phyloP scores from a whole-genome alignment of 2,888 invertebrate species.

The Cephus rjabovi region DNA sequence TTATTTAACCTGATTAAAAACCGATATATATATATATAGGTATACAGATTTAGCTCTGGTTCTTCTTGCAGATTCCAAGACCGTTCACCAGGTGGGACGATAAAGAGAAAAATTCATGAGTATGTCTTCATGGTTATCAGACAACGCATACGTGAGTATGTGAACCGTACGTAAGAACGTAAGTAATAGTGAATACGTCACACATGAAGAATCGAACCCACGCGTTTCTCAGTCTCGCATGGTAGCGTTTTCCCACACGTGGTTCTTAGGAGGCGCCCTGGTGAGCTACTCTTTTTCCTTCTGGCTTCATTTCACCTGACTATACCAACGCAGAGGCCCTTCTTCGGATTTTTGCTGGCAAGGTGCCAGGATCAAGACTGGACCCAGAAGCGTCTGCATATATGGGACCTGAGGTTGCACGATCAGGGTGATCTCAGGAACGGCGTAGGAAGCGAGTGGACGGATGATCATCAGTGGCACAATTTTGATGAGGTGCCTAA shows the following conservation, averaged over 20 bases:
- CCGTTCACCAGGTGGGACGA: background rate
- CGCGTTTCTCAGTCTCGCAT: slow-evolving; percentile 62
- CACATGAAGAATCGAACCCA: slow-evolving; percentile 22
- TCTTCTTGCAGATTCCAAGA: too few relatives aligned
- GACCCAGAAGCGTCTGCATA: background rate
- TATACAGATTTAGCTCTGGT: background rate
- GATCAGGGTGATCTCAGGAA: background rate
- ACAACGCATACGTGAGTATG: background rate
- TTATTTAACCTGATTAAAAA: background rate
- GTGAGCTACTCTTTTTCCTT: slow-evolving; percentile 36
- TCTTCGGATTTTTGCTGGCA: too few relatives aligned
- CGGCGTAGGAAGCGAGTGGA: background rate
- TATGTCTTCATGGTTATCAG: background rate
- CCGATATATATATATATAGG: background rate
- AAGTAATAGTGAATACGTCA: background rate
- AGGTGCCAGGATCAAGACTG: background rate
- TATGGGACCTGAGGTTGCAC: background rate
- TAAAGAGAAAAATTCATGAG: background rate
- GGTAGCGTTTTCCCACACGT: slow-evolving; percentile 57
- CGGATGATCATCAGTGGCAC: background rate
- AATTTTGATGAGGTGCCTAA: background rate
- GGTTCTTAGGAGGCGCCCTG: slow-evolving; percentile 38
- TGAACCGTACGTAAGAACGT: background rate
- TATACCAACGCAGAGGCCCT: slow-evolving; percentile 18
- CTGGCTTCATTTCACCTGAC: slow-evolving; percentile 34